Evolutionary conservation across 1,140 invertebrate species (phyloP).

Genomic region (Amphibalanus amphitrite): DNA sequence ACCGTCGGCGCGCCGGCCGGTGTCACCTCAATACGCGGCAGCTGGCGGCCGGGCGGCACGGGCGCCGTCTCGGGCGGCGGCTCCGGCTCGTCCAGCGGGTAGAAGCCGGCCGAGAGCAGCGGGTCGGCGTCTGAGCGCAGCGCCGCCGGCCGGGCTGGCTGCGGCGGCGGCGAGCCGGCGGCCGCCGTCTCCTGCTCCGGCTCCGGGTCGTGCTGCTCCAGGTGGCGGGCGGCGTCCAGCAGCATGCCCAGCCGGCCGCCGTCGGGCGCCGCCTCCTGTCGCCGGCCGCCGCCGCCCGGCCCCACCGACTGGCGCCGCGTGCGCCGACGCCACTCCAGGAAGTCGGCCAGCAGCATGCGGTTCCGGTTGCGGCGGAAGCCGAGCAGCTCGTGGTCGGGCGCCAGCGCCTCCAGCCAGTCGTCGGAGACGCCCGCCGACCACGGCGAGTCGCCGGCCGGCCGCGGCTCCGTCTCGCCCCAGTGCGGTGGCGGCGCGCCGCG

Average conservation of each 20-base stretch:
- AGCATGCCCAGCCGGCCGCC: not conserved
- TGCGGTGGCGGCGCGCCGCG: too few relatives aligned
- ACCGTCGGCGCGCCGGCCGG: not conserved
- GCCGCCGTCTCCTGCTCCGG: too few relatives aligned
- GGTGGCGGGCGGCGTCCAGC: not conserved
- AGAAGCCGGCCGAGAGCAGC: not conserved
- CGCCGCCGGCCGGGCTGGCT: too few relatives aligned
- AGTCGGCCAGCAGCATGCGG: not conserved
- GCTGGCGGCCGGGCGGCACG: not conserved
- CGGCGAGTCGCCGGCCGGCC: not conserved
- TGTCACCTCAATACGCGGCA: not conserved
- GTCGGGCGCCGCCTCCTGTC: not conserved
- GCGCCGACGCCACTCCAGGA: not conserved
- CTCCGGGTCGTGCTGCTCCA: not conserved
- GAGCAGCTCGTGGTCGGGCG: not conserved
- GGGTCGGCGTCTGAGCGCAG: not conserved
- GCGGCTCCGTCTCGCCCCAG: too few relatives aligned
- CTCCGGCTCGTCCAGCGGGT: not conserved
- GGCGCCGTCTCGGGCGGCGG: too few relatives aligned
- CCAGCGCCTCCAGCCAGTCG: too few relatives aligned
- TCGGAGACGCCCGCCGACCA: not conserved
- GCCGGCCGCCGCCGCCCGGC: too few relatives aligned
- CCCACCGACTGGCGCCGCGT: not conserved
- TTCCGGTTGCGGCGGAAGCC: not conserved
- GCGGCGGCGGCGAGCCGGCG: too few relatives aligned